These are phyloP conservation scores for Fopius arisanus DNA, from an alignment of 1,140 invertebrate genomes.

Conservation along the genomic window DNA sequence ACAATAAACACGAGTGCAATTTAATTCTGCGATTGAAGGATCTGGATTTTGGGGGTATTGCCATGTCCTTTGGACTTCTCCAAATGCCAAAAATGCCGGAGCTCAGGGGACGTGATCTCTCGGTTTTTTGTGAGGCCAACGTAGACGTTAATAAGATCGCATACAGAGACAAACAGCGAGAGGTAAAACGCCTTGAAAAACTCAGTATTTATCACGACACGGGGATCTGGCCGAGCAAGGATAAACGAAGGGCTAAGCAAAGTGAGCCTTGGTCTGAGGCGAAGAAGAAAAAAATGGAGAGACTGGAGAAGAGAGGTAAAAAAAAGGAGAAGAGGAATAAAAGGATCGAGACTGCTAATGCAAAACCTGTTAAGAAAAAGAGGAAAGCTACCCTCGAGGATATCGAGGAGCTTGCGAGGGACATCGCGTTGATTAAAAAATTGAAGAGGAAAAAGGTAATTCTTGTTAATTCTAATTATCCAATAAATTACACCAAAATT, in stretches of 20 bases:
- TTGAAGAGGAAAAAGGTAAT: constrained; percentile 82
- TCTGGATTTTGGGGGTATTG: constrained; percentile 85
- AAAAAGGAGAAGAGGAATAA: constrained; percentile 67
- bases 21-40: constrained; percentile 90
- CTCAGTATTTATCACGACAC: constrained; percentile 76
- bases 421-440: constrained; percentile 86
- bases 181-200: constrained; percentile 77
- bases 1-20: constrained; percentile 95
- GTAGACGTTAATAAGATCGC: constrained; percentile 80
- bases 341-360: constrained; percentile 53
- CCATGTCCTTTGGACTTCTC: constrained; percentile 87
- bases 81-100: constrained; percentile 96
- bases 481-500: no score
- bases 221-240: constrained; percentile 79
- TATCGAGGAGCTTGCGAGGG: constrained; percentile 82
- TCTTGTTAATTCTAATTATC: not conserved
- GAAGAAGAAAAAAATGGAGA: constrained; percentile 78
- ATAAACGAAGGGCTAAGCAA: constrained; percentile 67
- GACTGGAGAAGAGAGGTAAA: constrained; percentile 68
- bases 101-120: constrained; percentile 74
- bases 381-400: constrained; percentile 75
- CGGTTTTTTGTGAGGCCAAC: constrained; percentile 72
- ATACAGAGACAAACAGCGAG: constrained; percentile 84
- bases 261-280: constrained; percentile 82
- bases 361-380: constrained; percentile 68